These are phyloP conservation scores for Sclerodermus sp. DNA, from an alignment of 2,888 invertebrate species.

Conservation along the genomic window DNA sequence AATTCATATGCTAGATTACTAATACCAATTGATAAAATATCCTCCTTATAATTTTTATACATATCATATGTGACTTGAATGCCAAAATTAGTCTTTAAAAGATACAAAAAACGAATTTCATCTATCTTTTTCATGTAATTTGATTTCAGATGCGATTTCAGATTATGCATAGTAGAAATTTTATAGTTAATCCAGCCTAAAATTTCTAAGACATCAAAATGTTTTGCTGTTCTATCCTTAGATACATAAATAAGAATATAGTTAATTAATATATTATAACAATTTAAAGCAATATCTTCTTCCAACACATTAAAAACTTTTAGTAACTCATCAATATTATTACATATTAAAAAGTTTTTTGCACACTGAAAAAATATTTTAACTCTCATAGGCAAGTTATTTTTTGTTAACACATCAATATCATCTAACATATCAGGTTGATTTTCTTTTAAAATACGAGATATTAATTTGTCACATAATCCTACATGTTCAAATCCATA, in stretches of 20 bases:
- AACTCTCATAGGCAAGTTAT: constrained; percentile 34
- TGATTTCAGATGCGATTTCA: constrained; percentile 7
- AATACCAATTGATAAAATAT: constrained; percentile 23
- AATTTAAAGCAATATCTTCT: constrained; percentile 32
- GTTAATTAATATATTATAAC: constrained; percentile 38
- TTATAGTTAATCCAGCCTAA: constrained; percentile 32
- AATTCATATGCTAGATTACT: constrained; percentile 5
- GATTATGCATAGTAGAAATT: constrained; percentile 21
- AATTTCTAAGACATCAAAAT: constrained; percentile 23
- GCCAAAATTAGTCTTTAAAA: constrained; percentile 33
- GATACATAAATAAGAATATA: constrained; percentile 8
- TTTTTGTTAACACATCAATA: constrained; percentile 44
- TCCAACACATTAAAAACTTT: constrained; percentile 43
- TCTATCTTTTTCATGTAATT: constrained; percentile 17
- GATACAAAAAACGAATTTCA: constrained; percentile 30
- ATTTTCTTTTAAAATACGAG: constrained; percentile 49
- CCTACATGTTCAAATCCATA: constrained; percentile 54
- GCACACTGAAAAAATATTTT: constrained; percentile 25
- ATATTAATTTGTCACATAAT: constrained; percentile 43
- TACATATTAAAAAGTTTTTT: constrained; percentile 21
- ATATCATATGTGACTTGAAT: constrained; percentile 27
- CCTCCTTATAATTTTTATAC: constrained; percentile 25
- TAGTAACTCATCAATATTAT: constrained; percentile 43
- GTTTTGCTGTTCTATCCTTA: too few relatives aligned
- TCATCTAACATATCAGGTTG: constrained; percentile 51